A percentile compares a stretch with the other conserved stretches of the same genome.
These are phyloP conservation scores for Eulemur albifrons DNA, from an alignment of 2,797 vertebrate species.

Conservation along the genomic window DNA sequence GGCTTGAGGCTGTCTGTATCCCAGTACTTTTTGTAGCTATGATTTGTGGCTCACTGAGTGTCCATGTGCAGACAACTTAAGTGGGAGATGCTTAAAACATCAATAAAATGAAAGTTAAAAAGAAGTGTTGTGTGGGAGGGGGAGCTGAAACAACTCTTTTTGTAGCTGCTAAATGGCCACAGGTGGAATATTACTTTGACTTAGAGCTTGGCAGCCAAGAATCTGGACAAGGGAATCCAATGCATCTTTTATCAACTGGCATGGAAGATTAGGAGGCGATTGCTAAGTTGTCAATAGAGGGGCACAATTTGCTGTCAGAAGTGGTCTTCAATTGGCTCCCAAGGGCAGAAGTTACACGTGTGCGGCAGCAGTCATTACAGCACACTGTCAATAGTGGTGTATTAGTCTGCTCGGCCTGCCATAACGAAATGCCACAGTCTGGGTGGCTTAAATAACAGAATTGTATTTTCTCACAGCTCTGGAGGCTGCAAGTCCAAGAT, in stretches of 20 bases:
- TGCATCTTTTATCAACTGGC: constrained; percentile 69
- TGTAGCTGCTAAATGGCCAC: constrained; percentile 69
- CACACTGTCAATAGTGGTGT: not conserved
- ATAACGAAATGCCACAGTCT: not conserved
- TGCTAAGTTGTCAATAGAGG: constrained; percentile 69
- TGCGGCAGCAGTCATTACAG: constrained; percentile 56
- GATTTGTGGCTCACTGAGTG: constrained; percentile 45
- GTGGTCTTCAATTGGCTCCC: constrained; percentile 68
- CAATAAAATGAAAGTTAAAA: constrained; percentile 59
- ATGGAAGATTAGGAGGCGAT: constrained; percentile 40
- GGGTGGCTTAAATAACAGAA: not conserved
- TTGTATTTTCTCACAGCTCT: not conserved
- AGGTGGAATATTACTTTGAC: constrained; percentile 65
- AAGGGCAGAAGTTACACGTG: constrained; percentile 51
- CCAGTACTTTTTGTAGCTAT: not conserved
- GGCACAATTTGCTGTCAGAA: constrained; percentile 46
- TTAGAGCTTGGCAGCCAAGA: constrained; percentile 34
- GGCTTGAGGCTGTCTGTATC: constrained; percentile 27
- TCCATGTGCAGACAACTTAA: constrained; percentile 39
- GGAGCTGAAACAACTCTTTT: not conserved
- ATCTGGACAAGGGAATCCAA: constrained; percentile 61
- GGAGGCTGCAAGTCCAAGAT: not conserved
- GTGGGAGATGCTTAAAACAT: constrained; percentile 61
- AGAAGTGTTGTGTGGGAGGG: not conserved
- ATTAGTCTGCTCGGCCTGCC: not conserved